Base-by-base conservation (phyloP, 2,888 invertebrate genomes). In the Xestobium rufovillosum region DNA sequence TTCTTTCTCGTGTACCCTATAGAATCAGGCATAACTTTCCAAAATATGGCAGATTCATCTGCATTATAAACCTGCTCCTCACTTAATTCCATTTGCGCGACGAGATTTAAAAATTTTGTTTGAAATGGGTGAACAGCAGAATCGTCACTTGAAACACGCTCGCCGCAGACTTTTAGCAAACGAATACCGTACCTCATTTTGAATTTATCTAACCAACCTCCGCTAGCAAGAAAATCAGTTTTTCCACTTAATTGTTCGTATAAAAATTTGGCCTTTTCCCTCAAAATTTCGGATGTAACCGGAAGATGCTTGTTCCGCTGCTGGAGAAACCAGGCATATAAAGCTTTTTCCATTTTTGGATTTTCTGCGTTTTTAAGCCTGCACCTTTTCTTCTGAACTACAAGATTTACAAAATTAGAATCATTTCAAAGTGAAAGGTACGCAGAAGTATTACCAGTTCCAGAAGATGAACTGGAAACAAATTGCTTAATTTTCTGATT, bases 121-220 rank as follows among this genome's bases (percentile, higher is more conserved):
- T 38, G 27, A 32, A 43, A 48, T 29, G 42, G 37, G 11, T 13
- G 10, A 26, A 47, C 36, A 11, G 45, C 44, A 10, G 34, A 16
- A 26, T 31, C 16, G 19, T 49, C 42, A 34, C 40, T 44, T 1
- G 44, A 50, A 10, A 48, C 28, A 40, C 42, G 41, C 42, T 48
- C 47, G 9, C 48, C 45, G 37, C 40, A 39, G 3, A 50, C 32
- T 14, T 41, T 44, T 27, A 49, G 40, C 26, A 38, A 38, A 23
- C 46, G 42, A 15, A 50, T 50, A 17, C 46, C 42, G 28, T 44
- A 32, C 19, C 47, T 33, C 19, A n/a, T 6, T 29, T 47, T 47
- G 28, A 51, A 49, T 44, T 44, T 51, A 34, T 47, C 39, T n/a
- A 51, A 33, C 48, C 51, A 50, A 25, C 47, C 48, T 15, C 31